Conservation (phyloP, 2,797 vertebrate species). For the Bradypodion ventrale region DNA sequence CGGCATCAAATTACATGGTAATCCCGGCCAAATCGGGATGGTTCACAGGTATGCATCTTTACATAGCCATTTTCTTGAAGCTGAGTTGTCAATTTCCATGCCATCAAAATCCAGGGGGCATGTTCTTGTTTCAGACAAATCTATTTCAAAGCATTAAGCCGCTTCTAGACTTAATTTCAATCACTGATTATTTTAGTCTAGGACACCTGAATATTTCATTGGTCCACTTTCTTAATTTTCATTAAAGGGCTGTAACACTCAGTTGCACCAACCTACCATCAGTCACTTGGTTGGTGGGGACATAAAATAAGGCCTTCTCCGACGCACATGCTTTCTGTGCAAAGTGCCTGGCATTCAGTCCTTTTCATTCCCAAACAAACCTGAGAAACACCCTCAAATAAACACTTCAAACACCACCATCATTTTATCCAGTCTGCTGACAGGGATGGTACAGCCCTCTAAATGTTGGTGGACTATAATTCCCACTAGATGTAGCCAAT, state of each 20-base stretch:
- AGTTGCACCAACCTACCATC: too few species aligned
- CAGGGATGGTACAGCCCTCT: not conserved
- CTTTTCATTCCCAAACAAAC: not conserved
- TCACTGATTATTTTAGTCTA: constrained; percentile 1
- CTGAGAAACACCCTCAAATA: too few species aligned
- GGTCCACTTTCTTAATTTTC: not conserved
- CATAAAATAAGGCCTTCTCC: too few species aligned
- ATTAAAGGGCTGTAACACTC: not conserved
- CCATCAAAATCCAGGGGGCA: not conserved
- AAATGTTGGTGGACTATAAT: not conserved
- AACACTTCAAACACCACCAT: too few species aligned
- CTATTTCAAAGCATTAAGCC: not conserved
- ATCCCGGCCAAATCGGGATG: too few species aligned
- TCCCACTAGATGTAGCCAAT: not conserved
- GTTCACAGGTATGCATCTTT: too few species aligned
- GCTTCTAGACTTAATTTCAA: not conserved
- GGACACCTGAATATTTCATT: too few species aligned
- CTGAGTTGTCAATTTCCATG: not conserved
- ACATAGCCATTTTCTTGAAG: not conserved
- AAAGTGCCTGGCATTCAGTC: not conserved
- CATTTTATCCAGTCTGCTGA: not conserved
- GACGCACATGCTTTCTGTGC: not conserved
- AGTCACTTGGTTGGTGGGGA: too few species aligned
- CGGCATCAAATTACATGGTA: too few species aligned
- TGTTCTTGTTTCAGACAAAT: not conserved